Conservation (phyloP, 2,797 vertebrate species). For the Lacerta agilis region DNA sequence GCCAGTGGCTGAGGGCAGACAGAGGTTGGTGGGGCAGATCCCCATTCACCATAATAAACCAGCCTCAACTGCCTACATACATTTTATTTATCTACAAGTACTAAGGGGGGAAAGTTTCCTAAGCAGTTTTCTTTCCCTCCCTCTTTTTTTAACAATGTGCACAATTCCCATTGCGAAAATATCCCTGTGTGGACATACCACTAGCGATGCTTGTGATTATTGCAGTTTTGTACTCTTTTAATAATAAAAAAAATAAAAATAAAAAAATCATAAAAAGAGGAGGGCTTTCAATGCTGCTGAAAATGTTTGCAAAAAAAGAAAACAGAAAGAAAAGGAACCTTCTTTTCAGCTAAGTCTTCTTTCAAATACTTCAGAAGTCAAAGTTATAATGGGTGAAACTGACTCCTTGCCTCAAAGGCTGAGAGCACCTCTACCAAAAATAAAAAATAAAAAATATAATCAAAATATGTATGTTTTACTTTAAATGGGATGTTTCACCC, state of each 20-base stretch:
- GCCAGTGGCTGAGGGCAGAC: no score
- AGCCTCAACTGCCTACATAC: no score
- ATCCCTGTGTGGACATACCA: neutral
- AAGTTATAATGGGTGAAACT: neutral
- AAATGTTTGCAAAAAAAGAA: neutral
- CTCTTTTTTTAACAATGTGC: no score
- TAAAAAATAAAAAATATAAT: neutral
- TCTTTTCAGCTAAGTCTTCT: neutral
- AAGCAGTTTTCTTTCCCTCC: no score
- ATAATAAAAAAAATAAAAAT: no score
- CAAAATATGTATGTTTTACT: neutral
- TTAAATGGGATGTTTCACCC: neutral
- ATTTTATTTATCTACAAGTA: no score
- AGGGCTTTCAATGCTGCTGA: neutral
- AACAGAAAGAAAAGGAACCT: neutral
- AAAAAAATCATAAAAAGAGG: no score
- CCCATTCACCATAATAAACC: no score
- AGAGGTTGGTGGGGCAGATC: no score
- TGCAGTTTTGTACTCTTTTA: no score
- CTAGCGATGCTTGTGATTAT: neutral
- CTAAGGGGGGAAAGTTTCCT: no score
- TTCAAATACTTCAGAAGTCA: neutral
- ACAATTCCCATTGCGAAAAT: neutral
- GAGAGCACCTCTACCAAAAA: neutral
- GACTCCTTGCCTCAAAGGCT: neutral